phyloP scores from a whole-genome alignment of 2,888 invertebrate genomes.

The Spialia ferax region DNA sequence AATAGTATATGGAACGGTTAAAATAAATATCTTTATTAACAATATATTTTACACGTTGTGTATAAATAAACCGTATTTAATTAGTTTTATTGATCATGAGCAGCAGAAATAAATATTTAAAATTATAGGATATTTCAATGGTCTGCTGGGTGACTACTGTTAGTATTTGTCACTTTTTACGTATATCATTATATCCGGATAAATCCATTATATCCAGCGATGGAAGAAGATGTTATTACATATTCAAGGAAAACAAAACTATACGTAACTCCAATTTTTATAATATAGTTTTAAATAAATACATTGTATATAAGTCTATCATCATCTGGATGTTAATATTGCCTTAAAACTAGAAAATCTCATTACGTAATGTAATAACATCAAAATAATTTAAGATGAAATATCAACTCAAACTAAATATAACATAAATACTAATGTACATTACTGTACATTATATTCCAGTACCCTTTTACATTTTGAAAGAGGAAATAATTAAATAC shows the following conservation, averaged over 20 bases:
- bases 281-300: background rate
- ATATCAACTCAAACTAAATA: too few species aligned
- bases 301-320: too few species aligned
- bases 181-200: background rate
- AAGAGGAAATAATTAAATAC: background rate
- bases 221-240: too few species aligned
- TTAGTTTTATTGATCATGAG: background rate
- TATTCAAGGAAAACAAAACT: too few species aligned
- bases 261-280: background rate
- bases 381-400: background rate
- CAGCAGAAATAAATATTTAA: background rate
- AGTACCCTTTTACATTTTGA: background rate
- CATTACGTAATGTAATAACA: background rate
- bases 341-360: background rate
- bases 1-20: background rate
- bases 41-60: background rate
- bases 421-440: too few species aligned
- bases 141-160: background rate
- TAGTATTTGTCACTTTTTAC: background rate
- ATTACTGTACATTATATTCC: background rate
- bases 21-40: constrained; percentile 25
- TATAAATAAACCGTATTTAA: background rate
- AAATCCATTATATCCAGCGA: too few species aligned
- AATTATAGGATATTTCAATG: background rate
- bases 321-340: background rate